A percentile compares a stretch with the other conserved stretches of the same genome.
Conservation (phyloP, 2,888 invertebrate genomes). For the Alviniconcha strummeri region DNA sequence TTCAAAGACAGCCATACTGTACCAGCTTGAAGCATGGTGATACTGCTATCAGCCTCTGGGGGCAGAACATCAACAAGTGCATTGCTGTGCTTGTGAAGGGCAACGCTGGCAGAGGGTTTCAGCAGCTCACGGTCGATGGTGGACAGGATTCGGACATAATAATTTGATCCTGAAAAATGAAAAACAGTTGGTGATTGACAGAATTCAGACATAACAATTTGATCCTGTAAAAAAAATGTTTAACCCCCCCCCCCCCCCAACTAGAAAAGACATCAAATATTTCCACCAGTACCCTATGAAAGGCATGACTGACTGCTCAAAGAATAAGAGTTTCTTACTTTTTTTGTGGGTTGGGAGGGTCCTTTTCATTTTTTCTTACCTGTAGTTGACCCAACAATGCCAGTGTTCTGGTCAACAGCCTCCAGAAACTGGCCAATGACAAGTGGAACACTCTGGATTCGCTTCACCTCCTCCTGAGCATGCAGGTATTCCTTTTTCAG, state of each 20-base stretch:
- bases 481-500: conserved; percentile 98
- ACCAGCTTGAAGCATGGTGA: conserved; percentile 97
- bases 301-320: too few relatives aligned
- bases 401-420: conserved; percentile 99
- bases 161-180: conserved; percentile 87
- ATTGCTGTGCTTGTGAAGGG: conserved; percentile 99
- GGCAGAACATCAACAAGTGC: conserved; percentile 99
- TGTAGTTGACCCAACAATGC: conserved; percentile 98
- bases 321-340: too few relatives aligned
- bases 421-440: conserved; percentile 99
- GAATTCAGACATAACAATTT: background rate
- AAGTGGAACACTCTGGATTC: conserved; percentile 98
- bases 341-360: too few relatives aligned
- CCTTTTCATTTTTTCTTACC: conserved; percentile 67
- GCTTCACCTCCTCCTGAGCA: conserved; percentile 94
- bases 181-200: background rate
- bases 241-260: too few relatives aligned
- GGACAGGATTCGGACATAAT: conserved; percentile 97
- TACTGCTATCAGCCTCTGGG: conserved; percentile 98
- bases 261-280: too few relatives aligned
- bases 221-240: background rate
- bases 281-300: too few relatives aligned
- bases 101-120: conserved; percentile 98
- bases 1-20: conserved; percentile 37
- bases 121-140: conserved; percentile 97